These are phyloP conservation scores for Limnephilus rhombicus DNA, from an alignment of 2,888 invertebrate genomes.

Conservation along the genomic window DNA sequence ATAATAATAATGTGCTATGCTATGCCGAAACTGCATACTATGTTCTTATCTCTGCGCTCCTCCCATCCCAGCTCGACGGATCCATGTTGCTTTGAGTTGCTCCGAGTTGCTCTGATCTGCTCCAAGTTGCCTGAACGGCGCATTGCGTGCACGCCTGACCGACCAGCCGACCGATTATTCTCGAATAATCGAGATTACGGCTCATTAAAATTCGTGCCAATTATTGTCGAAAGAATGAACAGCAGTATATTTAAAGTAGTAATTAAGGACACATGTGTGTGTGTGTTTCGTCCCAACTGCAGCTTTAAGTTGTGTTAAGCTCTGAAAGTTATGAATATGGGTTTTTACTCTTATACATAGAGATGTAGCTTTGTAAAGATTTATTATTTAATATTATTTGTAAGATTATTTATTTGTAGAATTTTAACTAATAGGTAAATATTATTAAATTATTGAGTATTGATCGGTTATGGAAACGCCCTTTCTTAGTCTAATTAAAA, in stretches of 20 bases:
- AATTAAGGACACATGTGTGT: not conserved
- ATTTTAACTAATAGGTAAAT: not conserved
- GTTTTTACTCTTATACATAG: not conserved
- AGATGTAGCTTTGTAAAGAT: not conserved
- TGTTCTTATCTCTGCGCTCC: not conserved
- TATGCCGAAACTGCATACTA: not conserved
- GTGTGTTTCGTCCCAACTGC: not conserved
- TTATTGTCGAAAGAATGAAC: not conserved
- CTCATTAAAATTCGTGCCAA: slow-evolving; percentile 19
- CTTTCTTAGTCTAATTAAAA: too few species aligned
- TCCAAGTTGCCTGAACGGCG: not conserved
- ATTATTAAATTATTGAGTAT: not conserved
- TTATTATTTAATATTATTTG: too few species aligned
- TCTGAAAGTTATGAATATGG: not conserved
- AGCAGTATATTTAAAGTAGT: not conserved
- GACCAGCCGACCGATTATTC: not conserved
- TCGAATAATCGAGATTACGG: slow-evolving; percentile 20
- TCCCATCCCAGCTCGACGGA: not conserved
- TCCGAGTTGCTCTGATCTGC: not conserved
- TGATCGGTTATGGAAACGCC: too few species aligned
- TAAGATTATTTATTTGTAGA: too few species aligned
- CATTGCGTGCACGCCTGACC: slow-evolving; percentile 16
- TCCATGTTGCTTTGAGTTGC: not conserved
- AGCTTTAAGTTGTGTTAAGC: not conserved
- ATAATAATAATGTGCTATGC: not conserved